Evolutionary conservation across 1,140 invertebrate genomes (phyloP).

Genomic region (Gonatopus flavifemur): DNA sequence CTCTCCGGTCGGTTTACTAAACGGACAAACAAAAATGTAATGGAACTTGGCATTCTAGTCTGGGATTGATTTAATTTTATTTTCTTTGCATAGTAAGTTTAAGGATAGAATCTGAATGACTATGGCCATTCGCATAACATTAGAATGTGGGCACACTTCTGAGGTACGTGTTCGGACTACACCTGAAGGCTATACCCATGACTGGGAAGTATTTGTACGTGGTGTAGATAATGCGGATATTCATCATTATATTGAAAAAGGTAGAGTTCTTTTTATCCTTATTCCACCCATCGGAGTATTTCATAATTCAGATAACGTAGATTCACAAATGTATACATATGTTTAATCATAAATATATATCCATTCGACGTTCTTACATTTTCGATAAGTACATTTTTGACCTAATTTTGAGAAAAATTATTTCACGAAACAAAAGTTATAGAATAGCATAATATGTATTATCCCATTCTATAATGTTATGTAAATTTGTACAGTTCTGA

Average conservation of each 20-base stretch:
- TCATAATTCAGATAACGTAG: no score
- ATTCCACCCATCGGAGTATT: no score
- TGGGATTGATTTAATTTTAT: slow-evolving; percentile 2
- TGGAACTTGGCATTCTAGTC: slow-evolving; percentile 4
- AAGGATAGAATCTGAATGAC: slow-evolving; percentile 37
- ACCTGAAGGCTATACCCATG: slow-evolving; percentile 90
- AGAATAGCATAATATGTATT: no score
- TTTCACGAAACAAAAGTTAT: no score
- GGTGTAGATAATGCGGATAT: slow-evolving; percentile 84
- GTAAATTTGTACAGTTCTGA: no score
- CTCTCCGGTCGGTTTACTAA: no score
- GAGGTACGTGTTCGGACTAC: slow-evolving; percentile 76
- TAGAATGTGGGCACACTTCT: slow-evolving; percentile 91
- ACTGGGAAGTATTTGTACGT: slow-evolving; percentile 95
- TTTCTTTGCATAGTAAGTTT: slow-evolving; percentile 14
- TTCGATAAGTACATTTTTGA: no score
- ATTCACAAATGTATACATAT: no score
- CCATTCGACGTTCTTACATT: no score
- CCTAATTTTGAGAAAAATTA: no score
- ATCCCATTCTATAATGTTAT: no score
- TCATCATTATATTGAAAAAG: slow-evolving; percentile 88
- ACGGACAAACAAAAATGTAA: slow-evolving; percentile 25
- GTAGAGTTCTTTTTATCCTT: slow-evolving; percentile 27
- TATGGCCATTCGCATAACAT: slow-evolving; percentile 79
- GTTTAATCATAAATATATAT: no score